Evolutionary conservation across 1,140 invertebrate genomes (phyloP), one percentile per base, ranked within the genome.

Genomic region (Ips typographus): DNA sequence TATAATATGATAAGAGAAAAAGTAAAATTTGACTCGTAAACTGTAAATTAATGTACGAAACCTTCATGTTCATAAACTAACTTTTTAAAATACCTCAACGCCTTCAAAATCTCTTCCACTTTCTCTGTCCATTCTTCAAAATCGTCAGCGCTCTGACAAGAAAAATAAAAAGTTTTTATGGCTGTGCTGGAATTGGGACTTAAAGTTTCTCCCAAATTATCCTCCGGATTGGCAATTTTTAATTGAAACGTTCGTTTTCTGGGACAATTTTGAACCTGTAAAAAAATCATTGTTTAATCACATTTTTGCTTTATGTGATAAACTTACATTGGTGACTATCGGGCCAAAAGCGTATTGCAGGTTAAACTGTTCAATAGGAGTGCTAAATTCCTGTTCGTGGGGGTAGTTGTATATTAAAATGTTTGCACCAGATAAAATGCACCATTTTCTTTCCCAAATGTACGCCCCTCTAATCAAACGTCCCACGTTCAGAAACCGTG

Each of bases 361-460:
- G 59, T 73, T 68, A 8, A 73, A 47, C 36, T 51, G 39, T 8
- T 43, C 49, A 2, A 59, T 2, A 2, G 68, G 61, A 4, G 55
- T 68, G 2, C 57, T 68, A 3, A 67, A 70, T 2, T 65, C 41
- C 44, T 68, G 53, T 3, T 71, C 68, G 39, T 51, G 49, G 5
- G 72, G 72, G 39, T 73, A 64, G 47, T 62, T 68, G 53, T 68
- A 73, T 22, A 73, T 63, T 6, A 22, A 37, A 3, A 73, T 37
- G 6, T 67, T 38, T 4, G 42, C 44, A 7, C 53, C 65, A 2
- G 61, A 49, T 43, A 73, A 40, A 1, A 59, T 43, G 52, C 72
- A 73, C 68, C 68, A 73, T 43, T 65, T 71, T 4, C 51, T 58
- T 5, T 71, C 68, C 72, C 72, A 73, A 22, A 59, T 68, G n/a